Base-by-base conservation (phyloP, 1,140 invertebrate genomes). In the Hypsibius dujardini region DNA sequence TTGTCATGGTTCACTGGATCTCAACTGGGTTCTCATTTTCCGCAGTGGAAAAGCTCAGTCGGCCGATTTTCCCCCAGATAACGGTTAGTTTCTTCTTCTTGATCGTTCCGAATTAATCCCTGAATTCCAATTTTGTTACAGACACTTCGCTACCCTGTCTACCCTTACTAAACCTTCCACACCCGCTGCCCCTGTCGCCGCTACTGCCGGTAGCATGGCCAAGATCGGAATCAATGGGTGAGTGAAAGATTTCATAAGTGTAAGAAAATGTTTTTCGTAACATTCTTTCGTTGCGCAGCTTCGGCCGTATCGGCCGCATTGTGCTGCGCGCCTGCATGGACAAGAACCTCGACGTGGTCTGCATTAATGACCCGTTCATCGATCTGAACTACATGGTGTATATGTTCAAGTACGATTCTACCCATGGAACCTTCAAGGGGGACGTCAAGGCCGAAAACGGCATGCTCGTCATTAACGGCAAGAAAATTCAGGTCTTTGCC, bases 281-380 rank as follows among this genome's bases (percentile, higher is more conserved):
- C n/a, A n/a, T 56, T 56, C 7, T 56, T 56, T 7, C n/a, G 7
- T n/a, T 7, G n/a, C 50, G 50, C n/a, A 56, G 74, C 74, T 86
- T 86, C 78, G 85, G 85, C 46, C 81, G 85, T 75, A 86, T 86
- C 78, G 85, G 85, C 14, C 82, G 85, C 74, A 78, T 86, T 74
- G 84, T 84, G 3, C 73, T 84, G 45, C 77, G 84, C 72, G 79
- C 80, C 67, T 80, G 80, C 69, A 40, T 84, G 2, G 74, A 77
- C 2, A 80, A 80, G 71, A 76, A 75, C 15, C 75, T 82, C 15
- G 74, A 76, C 72, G 89, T 96, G 72, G 88, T 92, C 46, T 92
- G 92, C 47, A 84, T 97, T 76, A 97, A 97, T 81, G 93, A 98
- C 80, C 94, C 94, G 1, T 92, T 92, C 83, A 91, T 96, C 79